phyloP scores from a whole-genome alignment of 2,113 vertebrate species.

The Calidris pugnax region DNA sequence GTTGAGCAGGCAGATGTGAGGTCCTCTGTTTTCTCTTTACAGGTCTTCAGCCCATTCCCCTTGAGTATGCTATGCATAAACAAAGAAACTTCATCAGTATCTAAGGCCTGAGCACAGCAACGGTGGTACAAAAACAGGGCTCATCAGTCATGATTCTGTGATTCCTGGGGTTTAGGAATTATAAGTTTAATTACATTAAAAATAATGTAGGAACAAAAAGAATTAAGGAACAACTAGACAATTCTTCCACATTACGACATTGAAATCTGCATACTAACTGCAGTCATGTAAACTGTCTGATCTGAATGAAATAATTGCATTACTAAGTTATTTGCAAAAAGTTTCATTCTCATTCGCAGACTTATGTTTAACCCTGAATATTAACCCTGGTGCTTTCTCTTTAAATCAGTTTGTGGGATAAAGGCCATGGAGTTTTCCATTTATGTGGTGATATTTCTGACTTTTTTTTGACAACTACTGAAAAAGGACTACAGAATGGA shows the following conservation, averaged over 20 bases:
- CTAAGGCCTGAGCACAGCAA: neutral
- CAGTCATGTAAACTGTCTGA: neutral
- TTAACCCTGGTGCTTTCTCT: neutral
- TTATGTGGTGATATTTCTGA: neutral
- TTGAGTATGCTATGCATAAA: neutral
- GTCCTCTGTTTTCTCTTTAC: neutral
- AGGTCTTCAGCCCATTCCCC: neutral
- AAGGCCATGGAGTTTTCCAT: neutral
- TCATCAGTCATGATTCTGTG: neutral
- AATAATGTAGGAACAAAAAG: neutral
- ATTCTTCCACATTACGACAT: neutral
- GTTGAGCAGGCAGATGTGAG: neutral
- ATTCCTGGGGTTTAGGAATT: neutral
- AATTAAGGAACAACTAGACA: neutral
- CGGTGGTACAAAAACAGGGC: neutral
- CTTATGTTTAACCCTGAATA: neutral
- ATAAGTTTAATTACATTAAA: too few species aligned
- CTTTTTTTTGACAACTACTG: neutral
- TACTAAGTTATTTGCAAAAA: neutral
- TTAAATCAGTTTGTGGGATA: neutral
- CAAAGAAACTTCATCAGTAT: neutral
- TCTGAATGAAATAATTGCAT: neutral
- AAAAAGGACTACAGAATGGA: neutral
- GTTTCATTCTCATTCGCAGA: neutral
- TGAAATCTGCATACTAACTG: neutral